Evolutionary conservation across 1,140 invertebrate species (phyloP).

Genomic region (Neodiprion fabricii): DNA sequence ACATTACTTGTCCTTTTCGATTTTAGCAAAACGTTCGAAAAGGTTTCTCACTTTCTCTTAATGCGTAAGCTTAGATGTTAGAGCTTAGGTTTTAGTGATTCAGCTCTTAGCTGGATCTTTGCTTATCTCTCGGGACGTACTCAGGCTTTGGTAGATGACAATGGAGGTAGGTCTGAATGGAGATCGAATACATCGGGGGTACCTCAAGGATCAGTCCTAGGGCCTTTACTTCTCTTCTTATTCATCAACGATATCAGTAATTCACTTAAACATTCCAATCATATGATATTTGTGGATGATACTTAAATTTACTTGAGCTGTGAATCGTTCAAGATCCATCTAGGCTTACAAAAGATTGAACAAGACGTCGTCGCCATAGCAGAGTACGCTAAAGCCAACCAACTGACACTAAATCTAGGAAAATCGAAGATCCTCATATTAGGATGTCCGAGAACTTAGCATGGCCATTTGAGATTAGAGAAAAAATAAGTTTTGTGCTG

Average conservation of each 20-base stretch:
- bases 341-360: background rate
- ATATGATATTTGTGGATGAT: background rate
- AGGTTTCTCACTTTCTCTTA: too few species aligned
- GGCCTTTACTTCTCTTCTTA: background rate
- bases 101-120: constrained; percentile 1
- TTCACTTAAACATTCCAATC: background rate
- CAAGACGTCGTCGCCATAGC: background rate
- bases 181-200: background rate
- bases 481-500: too few species aligned
- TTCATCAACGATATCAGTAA: background rate
- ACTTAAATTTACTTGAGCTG: too few species aligned
- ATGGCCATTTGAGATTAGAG: too few species aligned
- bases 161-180: background rate
- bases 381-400: background rate
- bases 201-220: background rate
- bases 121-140: background rate
- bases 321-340: too few species aligned
- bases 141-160: background rate
- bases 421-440: too few species aligned
- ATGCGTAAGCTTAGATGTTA: background rate
- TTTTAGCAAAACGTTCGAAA: too few species aligned
- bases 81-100: background rate
- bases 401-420: too few species aligned
- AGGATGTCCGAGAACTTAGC: too few species aligned
- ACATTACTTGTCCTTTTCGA: too few species aligned